A percentile compares a stretch with the other conserved stretches of the same genome.
Conservation (phyloP, 2,113 vertebrate species). For the Rhagologus leucostigma region DNA sequence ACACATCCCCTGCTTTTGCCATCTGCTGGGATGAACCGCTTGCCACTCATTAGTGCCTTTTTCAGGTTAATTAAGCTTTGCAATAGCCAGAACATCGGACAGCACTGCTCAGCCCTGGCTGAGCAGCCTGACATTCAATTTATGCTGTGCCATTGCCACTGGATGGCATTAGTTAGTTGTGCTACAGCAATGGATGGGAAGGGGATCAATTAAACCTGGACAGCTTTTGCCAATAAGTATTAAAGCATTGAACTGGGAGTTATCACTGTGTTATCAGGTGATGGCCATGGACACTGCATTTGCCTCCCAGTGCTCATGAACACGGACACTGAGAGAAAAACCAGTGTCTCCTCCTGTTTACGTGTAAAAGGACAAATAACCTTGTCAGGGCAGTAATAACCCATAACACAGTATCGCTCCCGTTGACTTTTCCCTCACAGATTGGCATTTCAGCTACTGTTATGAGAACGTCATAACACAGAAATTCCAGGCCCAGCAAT, state of each 20-base stretch:
- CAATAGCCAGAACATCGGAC: not conserved
- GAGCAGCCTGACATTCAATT: slow-evolving; percentile 2
- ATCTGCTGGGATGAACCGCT: not conserved
- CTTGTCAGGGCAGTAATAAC: not conserved
- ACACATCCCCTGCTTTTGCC: not conserved
- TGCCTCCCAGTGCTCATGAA: not conserved
- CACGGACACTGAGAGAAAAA: not conserved
- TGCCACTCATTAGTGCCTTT: not conserved
- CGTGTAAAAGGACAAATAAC: not conserved
- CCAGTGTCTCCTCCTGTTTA: not conserved
- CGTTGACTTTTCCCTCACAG: not conserved
- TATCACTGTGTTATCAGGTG: not conserved
- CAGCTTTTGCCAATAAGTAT: not conserved
- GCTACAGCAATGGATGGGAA: not conserved
- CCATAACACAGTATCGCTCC: not conserved
- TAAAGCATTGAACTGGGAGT: not conserved
- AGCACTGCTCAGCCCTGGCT: not conserved
- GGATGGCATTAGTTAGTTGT: slow-evolving; percentile 75
- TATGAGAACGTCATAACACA: not conserved
- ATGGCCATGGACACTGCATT: not conserved
- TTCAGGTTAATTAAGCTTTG: not conserved
- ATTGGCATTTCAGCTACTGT: not conserved
- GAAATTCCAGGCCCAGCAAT: not conserved
- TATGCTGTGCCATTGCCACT: slow-evolving; percentile 60
- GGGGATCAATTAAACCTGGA: not conserved